Evolutionary conservation across 2,113 vertebrate species (phyloP).

Genomic region (Thalassarche chlororhynchos): DNA sequence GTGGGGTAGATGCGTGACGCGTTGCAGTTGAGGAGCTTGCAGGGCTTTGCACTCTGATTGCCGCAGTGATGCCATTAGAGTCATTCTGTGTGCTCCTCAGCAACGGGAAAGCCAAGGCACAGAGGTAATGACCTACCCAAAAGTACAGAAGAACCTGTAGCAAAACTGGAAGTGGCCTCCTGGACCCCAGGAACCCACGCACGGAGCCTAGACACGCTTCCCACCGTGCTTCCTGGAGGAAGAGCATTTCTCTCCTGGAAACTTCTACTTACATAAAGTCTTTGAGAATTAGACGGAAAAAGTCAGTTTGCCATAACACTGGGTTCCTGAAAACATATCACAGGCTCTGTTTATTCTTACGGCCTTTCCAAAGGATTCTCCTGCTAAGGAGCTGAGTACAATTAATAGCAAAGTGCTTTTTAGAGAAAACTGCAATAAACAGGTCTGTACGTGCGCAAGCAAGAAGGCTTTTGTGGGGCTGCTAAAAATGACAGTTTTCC

Average conservation of each 20-base stretch:
- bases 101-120: background rate
- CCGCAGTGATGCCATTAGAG: background rate
- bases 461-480: background rate
- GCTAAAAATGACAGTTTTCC: background rate
- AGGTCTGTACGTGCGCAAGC: background rate
- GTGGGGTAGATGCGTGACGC: rapidly evolving
- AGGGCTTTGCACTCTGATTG: background rate
- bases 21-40: background rate
- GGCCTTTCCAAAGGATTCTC: background rate
- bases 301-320: background rate
- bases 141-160: background rate
- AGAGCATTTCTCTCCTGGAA: background rate
- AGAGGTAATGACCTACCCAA: background rate
- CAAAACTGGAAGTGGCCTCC: background rate
- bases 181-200: background rate
- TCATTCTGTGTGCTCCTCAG: background rate
- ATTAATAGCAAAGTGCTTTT: background rate
- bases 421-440: background rate
- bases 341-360: background rate
- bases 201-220: background rate
- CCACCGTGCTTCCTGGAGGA: background rate
- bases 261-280: background rate
- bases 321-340: background rate
- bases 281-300: background rate
- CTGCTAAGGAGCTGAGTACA: background rate